Conservation (phyloP, 2,797 vertebrate genomes). For the Bradypus variegatus region DNA sequence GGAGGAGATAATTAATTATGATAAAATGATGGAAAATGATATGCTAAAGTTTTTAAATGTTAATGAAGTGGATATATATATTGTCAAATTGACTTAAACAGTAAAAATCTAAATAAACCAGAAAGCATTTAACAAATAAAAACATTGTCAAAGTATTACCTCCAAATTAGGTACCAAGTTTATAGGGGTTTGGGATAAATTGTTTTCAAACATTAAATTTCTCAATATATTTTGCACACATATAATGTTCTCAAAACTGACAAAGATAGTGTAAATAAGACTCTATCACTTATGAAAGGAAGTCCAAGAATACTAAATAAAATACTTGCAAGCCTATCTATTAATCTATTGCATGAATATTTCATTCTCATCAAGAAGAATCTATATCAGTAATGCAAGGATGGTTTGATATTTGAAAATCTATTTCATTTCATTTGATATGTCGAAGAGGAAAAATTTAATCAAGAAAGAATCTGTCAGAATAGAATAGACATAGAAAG, state of each 20-base stretch:
- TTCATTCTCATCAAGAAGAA: not conserved
- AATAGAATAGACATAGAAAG: not conserved
- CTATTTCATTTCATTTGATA: not conserved
- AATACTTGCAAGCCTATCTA: not conserved
- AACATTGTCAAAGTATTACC: not conserved
- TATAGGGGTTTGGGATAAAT: not conserved
- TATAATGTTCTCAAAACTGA: not conserved
- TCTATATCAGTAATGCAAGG: not conserved
- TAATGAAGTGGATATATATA: not conserved
- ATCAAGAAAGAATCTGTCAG: not conserved
- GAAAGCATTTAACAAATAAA: not conserved
- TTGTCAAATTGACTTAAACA: not conserved
- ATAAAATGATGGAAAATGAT: not conserved
- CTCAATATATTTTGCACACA: not conserved
- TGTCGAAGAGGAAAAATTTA: not conserved
- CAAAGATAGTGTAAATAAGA: not conserved
- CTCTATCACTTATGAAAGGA: not conserved
- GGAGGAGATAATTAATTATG: not conserved
- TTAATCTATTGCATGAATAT: fast-evolving
- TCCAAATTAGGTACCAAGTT: not conserved
- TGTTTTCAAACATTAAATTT: not conserved
- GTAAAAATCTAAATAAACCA: not conserved
- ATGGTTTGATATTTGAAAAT: not conserved
- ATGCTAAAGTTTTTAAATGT: not conserved
- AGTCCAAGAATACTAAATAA: not conserved